phyloP scores from a whole-genome alignment of 2,888 invertebrate genomes.

The Eumerus sabulonum region DNA sequence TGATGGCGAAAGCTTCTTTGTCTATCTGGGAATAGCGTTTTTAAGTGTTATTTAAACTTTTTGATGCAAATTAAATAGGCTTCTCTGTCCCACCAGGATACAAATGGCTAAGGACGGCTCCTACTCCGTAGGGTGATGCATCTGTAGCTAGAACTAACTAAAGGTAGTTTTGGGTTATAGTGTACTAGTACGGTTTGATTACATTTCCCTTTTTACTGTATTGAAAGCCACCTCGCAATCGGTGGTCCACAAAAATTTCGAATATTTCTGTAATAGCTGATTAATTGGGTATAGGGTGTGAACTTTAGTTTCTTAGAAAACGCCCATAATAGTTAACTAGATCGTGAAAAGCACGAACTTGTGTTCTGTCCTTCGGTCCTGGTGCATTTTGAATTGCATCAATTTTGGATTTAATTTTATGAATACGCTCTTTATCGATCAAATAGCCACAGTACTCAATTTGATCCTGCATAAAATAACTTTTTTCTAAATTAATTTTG shows the following conservation, averaged over 20 bases:
- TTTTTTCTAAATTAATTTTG: too few species aligned
- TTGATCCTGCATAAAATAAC: slow-evolving; percentile 67
- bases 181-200: too few species aligned
- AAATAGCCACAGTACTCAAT: slow-evolving; percentile 71
- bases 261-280: slow-evolving; percentile 70
- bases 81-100: slow-evolving; percentile 70
- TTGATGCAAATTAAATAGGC: slow-evolving; percentile 75
- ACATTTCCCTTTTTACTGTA: slow-evolving; percentile 65
- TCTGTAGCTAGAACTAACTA: too few species aligned
- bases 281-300: slow-evolving; percentile 70
- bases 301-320: too few species aligned
- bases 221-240: slow-evolving; percentile 70
- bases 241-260: slow-evolving; percentile 68
- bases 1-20: too few species aligned
- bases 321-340: slow-evolving; percentile 73
- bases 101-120: slow-evolving; percentile 72
- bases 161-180: too few species aligned
- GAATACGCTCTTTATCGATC: slow-evolving; percentile 71
- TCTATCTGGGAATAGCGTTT: background rate
- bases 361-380: slow-evolving; percentile 63
- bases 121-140: too few species aligned
- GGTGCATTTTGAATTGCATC: slow-evolving; percentile 70
- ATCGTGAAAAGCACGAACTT: slow-evolving; percentile 71
- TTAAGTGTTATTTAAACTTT: slow-evolving; percentile 63
- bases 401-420: slow-evolving; percentile 71